Base-by-base conservation (phyloP, 2,888 invertebrate species). In the Pseudococcus viburni region DNA sequence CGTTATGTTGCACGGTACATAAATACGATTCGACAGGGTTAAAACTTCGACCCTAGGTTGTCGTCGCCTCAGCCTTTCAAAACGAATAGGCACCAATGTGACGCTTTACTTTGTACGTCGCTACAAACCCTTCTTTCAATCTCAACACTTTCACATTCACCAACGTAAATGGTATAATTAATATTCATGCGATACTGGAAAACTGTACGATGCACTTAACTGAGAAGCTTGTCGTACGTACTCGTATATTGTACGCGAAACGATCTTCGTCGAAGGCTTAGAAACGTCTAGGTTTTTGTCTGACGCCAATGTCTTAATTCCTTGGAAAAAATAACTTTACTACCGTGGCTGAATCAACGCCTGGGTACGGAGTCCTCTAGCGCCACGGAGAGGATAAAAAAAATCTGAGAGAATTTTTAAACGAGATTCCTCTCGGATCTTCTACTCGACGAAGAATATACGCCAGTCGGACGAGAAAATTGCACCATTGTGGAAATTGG, bases 401-500 rank as follows among this genome's bases (percentile, higher is more conserved):
- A 64, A 64, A 64, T 22, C 22, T 22, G 22, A 64, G 22, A 22
- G 64, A 64, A 64, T 64, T 22, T 64, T 64, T 64, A 64, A 64
- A 64, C 9, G 3, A 64, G 22, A 22, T 64, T 22, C 9, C 9
- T 17, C 15, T 7, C n/a, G n/a, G n/a, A 59, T 5, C 19, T 59
- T 59, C 0, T 33, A 33, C 3, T 33, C 26, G 1, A 33, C 3
- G 26, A 33, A 33, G 26, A 33, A 33, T 2, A 33, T 33, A 33
- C 26, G 26, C n/a, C n/a, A n/a, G 89, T 83, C 22, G 90, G 89
- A 85, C 86, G 89, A 5, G 90, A 90, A 59, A 89, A 86, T 46
- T 73, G 89, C n/a, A 89, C 90, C 33, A 89, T 90, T 5, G 90
- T 90, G 22, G 90, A 90, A 86, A 85, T n/a, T 80, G 85, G 90